Evolutionary conservation across 2,113 vertebrate genomes (phyloP), one percentile per base, ranked within the genome.

Genomic region (Macrotus californicus): DNA sequence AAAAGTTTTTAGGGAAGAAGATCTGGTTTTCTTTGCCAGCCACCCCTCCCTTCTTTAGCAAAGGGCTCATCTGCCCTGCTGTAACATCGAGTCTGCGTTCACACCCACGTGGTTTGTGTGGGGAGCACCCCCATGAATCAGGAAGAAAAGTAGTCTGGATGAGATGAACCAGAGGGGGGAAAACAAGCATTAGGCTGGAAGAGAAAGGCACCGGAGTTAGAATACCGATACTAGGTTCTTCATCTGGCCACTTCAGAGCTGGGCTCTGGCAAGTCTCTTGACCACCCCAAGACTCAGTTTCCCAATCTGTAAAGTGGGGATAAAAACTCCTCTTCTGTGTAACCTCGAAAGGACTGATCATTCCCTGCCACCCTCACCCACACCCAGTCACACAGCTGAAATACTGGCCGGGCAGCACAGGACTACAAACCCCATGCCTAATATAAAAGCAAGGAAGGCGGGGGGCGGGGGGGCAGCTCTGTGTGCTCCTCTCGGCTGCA

Each of bases 1-100:
- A 7, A 16, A 95, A 52, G 10, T n/a, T 80, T 52, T 69, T 31
- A 92, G 61, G n/a, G 73, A 79, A 77, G 39, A 86, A 22, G 34
- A 26, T 79, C 46, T 83, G 48, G 34, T 89, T 72, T 92, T 82
- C 81, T 64, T 70, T 72, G 16, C 67, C 70, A 91, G 39, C 21
- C 3, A 9, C 12, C 31, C 54, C 54, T 43, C 24, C 48, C 79
- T 88, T 72, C 61, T 73, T 67, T 48, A 72, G 61, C 16, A 84
- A 64, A 48, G n/a, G 0, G 29, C 34, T 88, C 29, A 2, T 22
- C 54, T 7, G 18, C 29, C 36, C 19, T 29, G 24, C 8, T 18
- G 22, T 3, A 36, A 46, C 34, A 36, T 21, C 67, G 34, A 81
- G 84, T 24, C 15, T 70, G 29, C 54, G 52, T 22, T 22, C 39